phyloP scores from a whole-genome alignment of 2,888 invertebrate genomes.

The Chydorus sphaericus region DNA sequence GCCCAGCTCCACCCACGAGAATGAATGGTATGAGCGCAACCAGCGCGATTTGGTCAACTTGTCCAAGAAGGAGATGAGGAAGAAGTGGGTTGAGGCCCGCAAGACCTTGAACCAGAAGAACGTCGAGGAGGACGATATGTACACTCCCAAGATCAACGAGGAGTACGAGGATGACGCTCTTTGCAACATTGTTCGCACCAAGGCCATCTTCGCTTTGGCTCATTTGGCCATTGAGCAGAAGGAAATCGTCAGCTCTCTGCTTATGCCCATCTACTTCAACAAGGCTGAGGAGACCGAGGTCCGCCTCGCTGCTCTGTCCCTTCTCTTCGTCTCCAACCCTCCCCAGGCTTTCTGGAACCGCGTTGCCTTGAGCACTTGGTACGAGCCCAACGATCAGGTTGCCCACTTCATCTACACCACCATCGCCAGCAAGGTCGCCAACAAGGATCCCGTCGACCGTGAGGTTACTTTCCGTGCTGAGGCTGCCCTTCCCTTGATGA shows the following conservation, averaged over 20 bases:
- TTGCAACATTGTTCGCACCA: slow-evolving; percentile 13
- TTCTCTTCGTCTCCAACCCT: slow-evolving; percentile 24
- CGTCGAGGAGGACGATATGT: not conserved
- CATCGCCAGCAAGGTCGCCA: slow-evolving; percentile 1
- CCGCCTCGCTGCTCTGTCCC: slow-evolving; percentile 27
- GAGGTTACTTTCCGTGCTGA: slow-evolving; percentile 18
- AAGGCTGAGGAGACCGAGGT: slow-evolving; percentile 24
- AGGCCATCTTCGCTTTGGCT: slow-evolving; percentile 14
- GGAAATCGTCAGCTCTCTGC: slow-evolving; percentile 20
- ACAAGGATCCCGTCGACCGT: slow-evolving; percentile 9
- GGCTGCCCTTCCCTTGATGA: slow-evolving; percentile 20
- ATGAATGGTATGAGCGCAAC: slow-evolving; percentile 6
- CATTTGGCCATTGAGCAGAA: slow-evolving; percentile 10
- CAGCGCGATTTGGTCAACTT: not conserved
- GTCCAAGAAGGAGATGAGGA: slow-evolving; percentile 8
- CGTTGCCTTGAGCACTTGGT: slow-evolving; percentile 27
- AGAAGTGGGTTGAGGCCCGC: slow-evolving; percentile 8
- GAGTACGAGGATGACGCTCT: slow-evolving; percentile 3
- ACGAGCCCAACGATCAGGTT: slow-evolving; percentile 24
- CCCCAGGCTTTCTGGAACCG: slow-evolving; percentile 26
- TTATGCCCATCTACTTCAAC: slow-evolving; percentile 26
- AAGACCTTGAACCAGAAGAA: not conserved
- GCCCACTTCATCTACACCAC: slow-evolving; percentile 25
- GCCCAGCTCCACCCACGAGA: slow-evolving; percentile 7
- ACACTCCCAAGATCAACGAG: not conserved